phyloP scores from a whole-genome alignment of 2,113 vertebrate species.

The Notiomystis cincta region DNA sequence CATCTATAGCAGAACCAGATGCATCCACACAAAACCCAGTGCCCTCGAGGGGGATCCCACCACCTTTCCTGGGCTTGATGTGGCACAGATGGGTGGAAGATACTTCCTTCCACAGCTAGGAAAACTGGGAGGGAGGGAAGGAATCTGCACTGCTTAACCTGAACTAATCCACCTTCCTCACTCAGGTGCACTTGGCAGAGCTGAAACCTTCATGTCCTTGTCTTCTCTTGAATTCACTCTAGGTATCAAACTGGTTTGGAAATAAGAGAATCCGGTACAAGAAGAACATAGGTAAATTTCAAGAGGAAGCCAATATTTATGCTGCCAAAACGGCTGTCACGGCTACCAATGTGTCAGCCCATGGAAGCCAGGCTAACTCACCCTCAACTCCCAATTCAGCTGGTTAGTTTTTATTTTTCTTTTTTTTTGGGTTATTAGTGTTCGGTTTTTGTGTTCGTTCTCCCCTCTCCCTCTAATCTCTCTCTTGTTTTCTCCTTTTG shows the following conservation, averaged over 20 bases:
- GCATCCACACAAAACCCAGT: background rate
- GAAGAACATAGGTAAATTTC: slow-evolving; percentile 99
- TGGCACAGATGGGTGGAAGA: fast-evolving
- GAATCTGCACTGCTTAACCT: background rate
- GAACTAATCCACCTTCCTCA: background rate
- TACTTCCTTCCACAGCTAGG: background rate
- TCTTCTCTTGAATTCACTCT: slow-evolving; percentile 56
- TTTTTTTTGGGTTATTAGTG: slow-evolving; percentile 60
- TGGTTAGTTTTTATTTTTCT: slow-evolving; percentile 82
- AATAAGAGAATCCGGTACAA: slow-evolving; percentile 99
- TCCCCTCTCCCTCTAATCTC: background rate
- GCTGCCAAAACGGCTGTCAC: slow-evolving; percentile 98
- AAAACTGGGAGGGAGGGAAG: background rate
- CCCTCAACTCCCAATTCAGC: slow-evolving; percentile 99
- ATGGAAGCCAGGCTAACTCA: slow-evolving; percentile 99
- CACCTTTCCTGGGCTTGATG: background rate
- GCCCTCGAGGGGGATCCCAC: background rate
- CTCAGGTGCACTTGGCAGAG: background rate
- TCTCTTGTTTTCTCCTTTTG: background rate
- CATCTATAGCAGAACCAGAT: background rate
- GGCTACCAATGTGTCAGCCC: slow-evolving; percentile 95
- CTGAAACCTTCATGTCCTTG: background rate
- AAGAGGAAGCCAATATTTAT: slow-evolving; percentile 99
- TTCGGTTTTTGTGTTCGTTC: background rate
- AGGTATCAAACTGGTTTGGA: slow-evolving; percentile 99